Evolutionary conservation across 2,888 invertebrate genomes (phyloP), one percentile per base, ranked within the genome.

Genomic region (Lasioglossum lativentre): DNA sequence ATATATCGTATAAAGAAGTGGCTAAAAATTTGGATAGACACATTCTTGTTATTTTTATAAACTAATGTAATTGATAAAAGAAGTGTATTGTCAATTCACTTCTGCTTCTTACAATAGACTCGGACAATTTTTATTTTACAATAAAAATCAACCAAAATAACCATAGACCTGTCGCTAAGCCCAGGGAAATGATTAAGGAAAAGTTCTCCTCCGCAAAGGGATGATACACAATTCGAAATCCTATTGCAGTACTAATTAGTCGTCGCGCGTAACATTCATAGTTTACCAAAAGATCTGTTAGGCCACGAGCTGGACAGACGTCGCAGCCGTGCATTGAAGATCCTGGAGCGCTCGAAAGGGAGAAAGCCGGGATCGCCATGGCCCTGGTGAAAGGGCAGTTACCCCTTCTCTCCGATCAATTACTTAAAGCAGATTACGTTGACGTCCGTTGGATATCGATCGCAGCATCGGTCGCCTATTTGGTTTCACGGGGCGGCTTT

Each of bases 371-470:
- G 63, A 68, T 12, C 23, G 5, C 42, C 45, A 30, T 14, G 40
- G n/a, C 23, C 10, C n/a, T 52, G 52, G 23, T 40, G 83, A 74
- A 78, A 78, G 74, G 84, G 47, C 74, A 70, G 45, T 82, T 78
- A 40, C 56, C 40, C 14, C n/a, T 52, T 52, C n/a, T 45, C 63
- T 27, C 78, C 70, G 47, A 75, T 83, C 73, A 63, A 82, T 77
- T 78, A 84, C 83, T 83, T 70, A 59, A 78, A 70, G 30, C 83
- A 70, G 74, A 84, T 82, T 84, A 82, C 82, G 19, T 27, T 56
- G 68, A 77, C 73, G 75, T 45, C 30, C 38, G 30, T 8, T 30
- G 38, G 23, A 66, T 59, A 68, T 82, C 77, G 56, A 77, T 76
- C 82, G 63, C 40, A 73, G 38, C 30, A 10, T 16, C 42, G 8